Conservation (phyloP, 2,113 vertebrate genomes). For the Sebastes schlegelii region DNA sequence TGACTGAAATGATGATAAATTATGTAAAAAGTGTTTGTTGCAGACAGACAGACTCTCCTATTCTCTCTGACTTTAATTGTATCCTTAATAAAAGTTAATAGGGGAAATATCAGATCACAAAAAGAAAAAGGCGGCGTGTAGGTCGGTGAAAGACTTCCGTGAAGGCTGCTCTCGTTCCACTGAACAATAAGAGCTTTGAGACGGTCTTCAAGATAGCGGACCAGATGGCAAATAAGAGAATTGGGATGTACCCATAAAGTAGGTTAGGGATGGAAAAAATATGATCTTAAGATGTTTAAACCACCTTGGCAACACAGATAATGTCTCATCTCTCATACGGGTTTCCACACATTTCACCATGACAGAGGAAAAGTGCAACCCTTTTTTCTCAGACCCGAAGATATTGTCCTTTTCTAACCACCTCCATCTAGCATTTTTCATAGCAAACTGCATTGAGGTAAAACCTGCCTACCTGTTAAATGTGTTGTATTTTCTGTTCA, state of each 20-base stretch:
- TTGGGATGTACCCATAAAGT: not conserved
- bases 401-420: not conserved
- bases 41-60: too few relatives aligned
- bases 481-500: conserved; percentile 25
- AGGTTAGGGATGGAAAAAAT: not conserved
- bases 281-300: not conserved
- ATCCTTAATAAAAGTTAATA: too few relatives aligned
- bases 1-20: too few relatives aligned
- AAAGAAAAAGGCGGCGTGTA: too few relatives aligned
- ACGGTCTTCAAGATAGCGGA: too few relatives aligned
- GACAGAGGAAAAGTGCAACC: not conserved
- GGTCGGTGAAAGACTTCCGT: too few relatives aligned
- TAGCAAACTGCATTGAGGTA: not conserved
- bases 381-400: not conserved
- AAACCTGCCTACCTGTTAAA: not conserved
- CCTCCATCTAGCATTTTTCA: not conserved
- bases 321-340: not conserved
- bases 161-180: too few relatives aligned
- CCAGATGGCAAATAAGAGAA: too few relatives aligned
- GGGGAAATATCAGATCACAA: too few relatives aligned
- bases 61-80: too few relatives aligned
- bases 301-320: not conserved
- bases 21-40: too few relatives aligned
- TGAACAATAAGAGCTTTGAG: too few relatives aligned
- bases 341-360: conserved; percentile 21